Conservation (phyloP, 2,888 invertebrate genomes). For the Platycnemis pennipes region DNA sequence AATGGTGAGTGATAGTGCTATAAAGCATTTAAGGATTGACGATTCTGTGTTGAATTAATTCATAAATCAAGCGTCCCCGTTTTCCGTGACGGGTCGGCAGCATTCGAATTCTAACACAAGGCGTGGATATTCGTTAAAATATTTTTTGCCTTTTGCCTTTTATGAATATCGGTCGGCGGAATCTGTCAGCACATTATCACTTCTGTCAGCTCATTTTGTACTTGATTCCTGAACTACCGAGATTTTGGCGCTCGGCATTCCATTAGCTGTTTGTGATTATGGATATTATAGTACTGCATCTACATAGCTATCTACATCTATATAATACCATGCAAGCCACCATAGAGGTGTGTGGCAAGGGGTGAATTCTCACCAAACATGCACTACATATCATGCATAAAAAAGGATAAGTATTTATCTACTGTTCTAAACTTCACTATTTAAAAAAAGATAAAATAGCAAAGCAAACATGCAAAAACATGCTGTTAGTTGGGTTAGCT, state of each 20-base stretch:
- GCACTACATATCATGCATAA: too few relatives aligned
- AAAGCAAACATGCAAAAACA: too few relatives aligned
- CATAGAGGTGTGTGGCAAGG: too few relatives aligned
- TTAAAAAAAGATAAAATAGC: too few relatives aligned
- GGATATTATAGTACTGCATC: not conserved
- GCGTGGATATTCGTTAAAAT: not conserved
- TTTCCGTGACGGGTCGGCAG: not conserved
- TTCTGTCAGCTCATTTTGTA: not conserved
- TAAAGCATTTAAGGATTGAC: not conserved
- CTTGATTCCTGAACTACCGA: not conserved
- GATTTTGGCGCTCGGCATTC: not conserved
- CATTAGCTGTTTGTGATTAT: not conserved
- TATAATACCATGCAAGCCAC: too few relatives aligned
- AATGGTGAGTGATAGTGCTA: not conserved
- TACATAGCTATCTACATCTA: too few relatives aligned
- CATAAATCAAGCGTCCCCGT: not conserved
- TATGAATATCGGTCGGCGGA: not conserved
- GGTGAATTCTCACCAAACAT: too few relatives aligned
- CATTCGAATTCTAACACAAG: not conserved
- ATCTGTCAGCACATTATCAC: not conserved
- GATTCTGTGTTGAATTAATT: not conserved
- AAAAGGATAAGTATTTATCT: too few relatives aligned
- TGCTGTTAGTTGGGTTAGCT: too few relatives aligned
- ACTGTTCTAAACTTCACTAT: too few relatives aligned
- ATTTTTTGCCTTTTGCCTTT: not conserved